Percentiles rank a stretch among this genome's conserved stretches.
phyloP scores from a whole-genome alignment of 2,888 invertebrate species.

The Halictus ligatus region DNA sequence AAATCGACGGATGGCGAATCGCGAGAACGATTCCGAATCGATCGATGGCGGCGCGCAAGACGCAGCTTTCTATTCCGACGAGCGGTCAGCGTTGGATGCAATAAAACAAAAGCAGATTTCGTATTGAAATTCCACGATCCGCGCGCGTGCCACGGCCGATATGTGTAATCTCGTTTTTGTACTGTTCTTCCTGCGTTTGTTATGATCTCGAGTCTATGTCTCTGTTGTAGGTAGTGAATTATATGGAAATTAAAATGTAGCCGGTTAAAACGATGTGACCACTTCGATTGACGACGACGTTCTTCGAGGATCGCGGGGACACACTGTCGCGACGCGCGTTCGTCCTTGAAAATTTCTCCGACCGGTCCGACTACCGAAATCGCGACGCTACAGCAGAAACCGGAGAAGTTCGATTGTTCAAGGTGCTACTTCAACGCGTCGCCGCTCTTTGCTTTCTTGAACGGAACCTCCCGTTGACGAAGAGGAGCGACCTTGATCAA shows the following conservation, averaged over 20 bases:
- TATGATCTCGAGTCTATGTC: background rate
- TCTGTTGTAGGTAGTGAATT: constrained; percentile 14
- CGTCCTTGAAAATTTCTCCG: background rate
- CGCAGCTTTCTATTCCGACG: background rate
- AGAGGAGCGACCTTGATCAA: too few relatives aligned
- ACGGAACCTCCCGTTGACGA: too few relatives aligned
- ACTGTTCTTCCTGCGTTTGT: constrained; percentile 28
- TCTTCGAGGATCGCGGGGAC: background rate
- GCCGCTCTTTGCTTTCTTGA: too few relatives aligned
- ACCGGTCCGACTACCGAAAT: background rate
- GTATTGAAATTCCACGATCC: constrained; percentile 47
- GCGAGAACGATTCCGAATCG: constrained; percentile 5
- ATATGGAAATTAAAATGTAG: constrained; percentile 6
- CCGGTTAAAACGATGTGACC: constrained; percentile 18
- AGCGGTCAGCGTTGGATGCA: background rate
- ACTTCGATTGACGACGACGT: background rate
- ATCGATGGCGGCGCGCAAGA: background rate
- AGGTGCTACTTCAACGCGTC: background rate
- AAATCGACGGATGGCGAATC: constrained; percentile 30
- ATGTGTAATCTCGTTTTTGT: constrained; percentile 26
- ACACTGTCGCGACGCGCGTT: background rate
- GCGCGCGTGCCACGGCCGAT: too few relatives aligned
- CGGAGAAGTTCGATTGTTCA: background rate
- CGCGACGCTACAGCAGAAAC: background rate
- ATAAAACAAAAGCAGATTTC: constrained; percentile 43